Base-by-base conservation (phyloP, 2,888 invertebrate genomes). In the Tortrix viridana region DNA sequence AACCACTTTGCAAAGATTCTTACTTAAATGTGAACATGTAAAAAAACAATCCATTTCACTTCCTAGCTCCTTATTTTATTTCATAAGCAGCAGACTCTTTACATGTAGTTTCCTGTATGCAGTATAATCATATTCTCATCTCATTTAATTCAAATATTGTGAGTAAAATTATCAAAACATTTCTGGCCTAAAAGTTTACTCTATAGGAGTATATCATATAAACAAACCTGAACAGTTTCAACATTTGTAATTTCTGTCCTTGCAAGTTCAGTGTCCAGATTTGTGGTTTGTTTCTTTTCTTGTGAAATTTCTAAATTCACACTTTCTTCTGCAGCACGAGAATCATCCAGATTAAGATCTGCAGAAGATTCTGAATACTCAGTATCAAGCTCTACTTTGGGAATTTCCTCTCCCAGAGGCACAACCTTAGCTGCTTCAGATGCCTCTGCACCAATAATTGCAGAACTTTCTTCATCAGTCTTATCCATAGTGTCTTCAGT, bases 371-470 rank as follows among this genome's bases (percentile, higher is more conserved):
- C 22, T 9, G 37, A 6, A 23, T 4, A 16, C 9, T 7, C 9
- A 19, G 6, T 44, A 19, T 44, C 19, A 9, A 19, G 6, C 19
- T 19, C 44, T 9, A 16, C 7, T 44, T 37, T 12, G 5, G 19
- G 5, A 14, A 19, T 6, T 20, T 37, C 19, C 2, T 53, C 44
- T 12, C 26, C 23, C 16, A 44, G 43, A 16, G 16, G 23, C 5
- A 41, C 22, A 41, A 19, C 22, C 22, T 56, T 59, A 53, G 58
- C 56, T 52, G 60, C 63, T 47, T 52, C 22, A 38, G 61, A 47
- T 32, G 66, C 68, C 41, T 63, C 65, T 26, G 60, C 48, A 60
- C 37, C 62, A 38, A 26, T 19, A 53, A 32, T 46, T 4, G n/a
- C 20, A 46, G 41, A 41, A 53, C 37, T 38, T 3, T 61, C 56